Percentiles rank a stretch among this genome's conserved stretches.
Evolutionary conservation across 92 coral and sea anemone genomes (phyloP).

Genomic region (Heteractis magnifica): DNA sequence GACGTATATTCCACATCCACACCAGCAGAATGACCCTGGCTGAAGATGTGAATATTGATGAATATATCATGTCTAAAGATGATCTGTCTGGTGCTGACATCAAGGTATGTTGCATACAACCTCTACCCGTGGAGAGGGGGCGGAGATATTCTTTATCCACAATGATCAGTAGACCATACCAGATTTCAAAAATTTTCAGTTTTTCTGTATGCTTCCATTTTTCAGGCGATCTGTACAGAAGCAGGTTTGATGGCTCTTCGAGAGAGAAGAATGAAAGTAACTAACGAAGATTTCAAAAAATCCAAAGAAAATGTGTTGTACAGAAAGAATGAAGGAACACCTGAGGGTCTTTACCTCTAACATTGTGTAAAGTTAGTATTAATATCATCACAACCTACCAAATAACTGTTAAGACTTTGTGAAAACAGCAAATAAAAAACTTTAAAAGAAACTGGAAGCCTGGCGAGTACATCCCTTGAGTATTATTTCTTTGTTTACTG

Average conservation of each 20-base stretch:
- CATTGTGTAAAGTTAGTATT: not conserved
- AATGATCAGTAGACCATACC: not conserved
- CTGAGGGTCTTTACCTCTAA: conserved; percentile 88
- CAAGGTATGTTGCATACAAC: conserved; percentile 48
- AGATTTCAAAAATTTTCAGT: not conserved
- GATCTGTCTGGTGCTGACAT: conserved; percentile 98
- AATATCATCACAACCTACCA: not conserved
- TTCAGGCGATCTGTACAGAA: conserved; percentile 95
- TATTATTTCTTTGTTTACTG: no score
- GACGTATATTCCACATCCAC: conserved; percentile 92
- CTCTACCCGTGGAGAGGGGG: not conserved
- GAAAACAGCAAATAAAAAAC: not conserved
- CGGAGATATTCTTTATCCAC: not conserved
- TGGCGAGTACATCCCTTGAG: no score
- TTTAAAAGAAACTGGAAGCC: not conserved
- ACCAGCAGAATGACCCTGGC: conserved; percentile 96
- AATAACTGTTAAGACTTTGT: not conserved
- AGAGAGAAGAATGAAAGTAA: conserved; percentile 95
- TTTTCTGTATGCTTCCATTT: not conserved
- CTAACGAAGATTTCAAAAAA: conserved; percentile 88
- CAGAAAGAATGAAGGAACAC: conserved; percentile 95
- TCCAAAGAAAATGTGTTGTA: conserved; percentile 91
- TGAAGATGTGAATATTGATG: conserved; percentile 88
- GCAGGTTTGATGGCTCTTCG: conserved; percentile 98
- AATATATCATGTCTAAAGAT: conserved; percentile 96